Evolutionary conservation across 2,888 invertebrate genomes (phyloP), one percentile per base, ranked within the genome.

Genomic region (Cremastobaeus sp.): DNA sequence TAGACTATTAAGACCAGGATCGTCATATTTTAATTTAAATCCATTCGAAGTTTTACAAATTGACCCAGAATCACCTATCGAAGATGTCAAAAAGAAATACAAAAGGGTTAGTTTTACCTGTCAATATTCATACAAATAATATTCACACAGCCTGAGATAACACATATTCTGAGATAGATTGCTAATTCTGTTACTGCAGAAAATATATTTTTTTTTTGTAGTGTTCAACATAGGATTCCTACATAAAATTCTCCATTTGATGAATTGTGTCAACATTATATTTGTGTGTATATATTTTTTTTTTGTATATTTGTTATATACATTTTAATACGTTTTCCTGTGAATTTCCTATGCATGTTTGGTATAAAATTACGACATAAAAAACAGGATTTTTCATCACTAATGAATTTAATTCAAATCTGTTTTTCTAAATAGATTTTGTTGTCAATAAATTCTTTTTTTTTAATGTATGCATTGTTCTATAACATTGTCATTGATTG

Each of bases 11-110:
- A 91, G 99, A 81, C 97, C 99, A 70, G 99, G 99, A 18, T 96
- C 98, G 0, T 98, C 99, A 8, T 99, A 99, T 89, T 96, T 99
- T 88, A 99, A 99, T 90, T 91, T 99, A 77, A 99, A 99, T 89
- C 99, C 99, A 0, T 96, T 94, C 87, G 96, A 96, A 89, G 96
- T 95, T 1, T 89, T 97, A 59, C 96, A 96, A 90, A 92, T 96
- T 50, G 98, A 99, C 82, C 96, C 97, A 9, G 96, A 96, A 76
- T 91, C 94, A 8, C 89, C 95, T 14, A 88, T 98, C 59, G 97
- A 98, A 80, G 96, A 97, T 86, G 94, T 98, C 55, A 98, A 98
- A 88, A 98, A 96, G 88, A 97, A 97, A 89, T 99, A 98, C 89
- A 92, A 97, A 85, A 92, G 96, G 84, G 92, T 91, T 83, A 84